Evolutionary conservation across 2,888 invertebrate species (phyloP), one percentile per base, ranked within the genome.

Genomic region (Brenthis ino): DNA sequence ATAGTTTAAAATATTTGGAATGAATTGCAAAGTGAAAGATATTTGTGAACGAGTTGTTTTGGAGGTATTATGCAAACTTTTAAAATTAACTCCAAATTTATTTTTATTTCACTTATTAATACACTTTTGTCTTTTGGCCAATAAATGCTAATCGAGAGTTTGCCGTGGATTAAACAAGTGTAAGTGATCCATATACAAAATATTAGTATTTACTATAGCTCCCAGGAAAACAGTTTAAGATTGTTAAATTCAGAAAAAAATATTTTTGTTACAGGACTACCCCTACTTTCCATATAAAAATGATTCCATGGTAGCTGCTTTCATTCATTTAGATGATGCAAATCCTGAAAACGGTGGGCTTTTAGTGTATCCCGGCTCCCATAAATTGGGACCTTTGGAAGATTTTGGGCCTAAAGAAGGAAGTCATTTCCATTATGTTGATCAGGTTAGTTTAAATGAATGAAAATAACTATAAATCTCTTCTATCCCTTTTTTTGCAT

Each of bases 241-340:
- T 16, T 8, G 11, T 53, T 16, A 53, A 6, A 53, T 16, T 53
- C 2, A 1, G 14, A 20, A 16, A 2, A 11, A n/a, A 53, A 11
- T 28, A 16, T 37, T 53, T 13, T 16, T 47, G 33, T 57, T 71
- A 6, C 84, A 94, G 92, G 95, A 94, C 71, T 95, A 95, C 74
- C 94, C 90, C 61, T 94, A 94, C 75, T 95, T 94, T 76, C 94
- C 94, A 0, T 93, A 89, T 77, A 87, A 94, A 75, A 93, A 94
- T 1, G 90, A 94, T 77, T 90, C 93, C 0, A 93, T 94, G 93
- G 85, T 94, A 13, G 94, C 94, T 1, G 93, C 94, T 0, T 94
- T 95, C 74, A 80, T 94, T 3, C 93, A 94, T 76, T 75, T 95
- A 67, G 94, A 94, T 69, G 94, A 93, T 53, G 91, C 94, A 0